These are phyloP conservation scores for Torymus aiolomorphi DNA, from an alignment of 2,888 invertebrate species.

Conservation along the genomic window DNA sequence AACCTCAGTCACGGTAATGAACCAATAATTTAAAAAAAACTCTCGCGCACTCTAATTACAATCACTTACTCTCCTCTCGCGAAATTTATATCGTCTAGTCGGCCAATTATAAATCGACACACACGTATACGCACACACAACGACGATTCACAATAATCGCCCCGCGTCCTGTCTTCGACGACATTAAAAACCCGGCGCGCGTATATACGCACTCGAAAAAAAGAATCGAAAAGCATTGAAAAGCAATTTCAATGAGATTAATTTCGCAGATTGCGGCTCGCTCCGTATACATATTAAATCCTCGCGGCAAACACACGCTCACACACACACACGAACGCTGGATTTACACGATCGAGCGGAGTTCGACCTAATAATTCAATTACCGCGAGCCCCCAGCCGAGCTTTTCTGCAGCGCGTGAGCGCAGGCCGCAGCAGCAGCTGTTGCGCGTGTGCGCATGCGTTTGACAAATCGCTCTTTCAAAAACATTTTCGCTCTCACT, in stretches of 20 bases:
- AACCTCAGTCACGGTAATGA: background rate
- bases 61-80: no score
- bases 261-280: conserved; percentile 39
- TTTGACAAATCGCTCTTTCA: conserved; percentile 69
- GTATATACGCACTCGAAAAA: background rate
- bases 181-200: background rate
- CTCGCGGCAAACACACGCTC: background rate
- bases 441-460: conserved; percentile 60
- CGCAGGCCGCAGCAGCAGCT: conserved; percentile 41
- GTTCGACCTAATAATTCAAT: conserved; percentile 59
- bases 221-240: conserved; percentile 36
- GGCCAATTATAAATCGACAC: background rate
- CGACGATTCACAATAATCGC: conserved; percentile 21
- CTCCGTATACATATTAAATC: no score
- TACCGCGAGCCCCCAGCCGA: conserved; percentile 55
- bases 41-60: no score
- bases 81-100: no score
- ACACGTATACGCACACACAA: background rate
- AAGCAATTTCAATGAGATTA: conserved; percentile 52
- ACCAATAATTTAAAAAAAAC: no score
- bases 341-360: conserved; percentile 47
- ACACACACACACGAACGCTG: conserved; percentile 6
- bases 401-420: conserved; percentile 45
- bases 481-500: conserved; percentile 52
- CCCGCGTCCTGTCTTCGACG: background rate